Percentiles rank a stretch among this genome's conserved stretches.
Evolutionary conservation across 2,797 vertebrate genomes (phyloP).

Genomic region (Parauchenoglanis ngamensis): DNA sequence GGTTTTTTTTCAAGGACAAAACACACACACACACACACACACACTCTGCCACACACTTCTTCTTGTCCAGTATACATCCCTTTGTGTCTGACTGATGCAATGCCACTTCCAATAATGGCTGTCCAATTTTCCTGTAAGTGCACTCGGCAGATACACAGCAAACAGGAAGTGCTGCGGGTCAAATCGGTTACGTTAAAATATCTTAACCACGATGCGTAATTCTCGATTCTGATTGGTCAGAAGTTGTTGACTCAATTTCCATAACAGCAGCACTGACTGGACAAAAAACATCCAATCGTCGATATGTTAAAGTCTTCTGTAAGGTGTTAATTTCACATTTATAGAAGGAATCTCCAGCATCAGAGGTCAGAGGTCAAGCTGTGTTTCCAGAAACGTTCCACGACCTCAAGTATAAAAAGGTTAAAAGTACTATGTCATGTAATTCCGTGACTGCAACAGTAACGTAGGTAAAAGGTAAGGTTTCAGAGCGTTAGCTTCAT

Average conservation of each 20-base stretch:
- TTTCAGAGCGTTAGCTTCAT: neutral
- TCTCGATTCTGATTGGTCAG: neutral
- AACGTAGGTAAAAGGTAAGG: neutral
- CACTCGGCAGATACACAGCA: neutral
- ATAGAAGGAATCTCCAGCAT: neutral
- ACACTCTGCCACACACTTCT: neutral
- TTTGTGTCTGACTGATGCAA: neutral
- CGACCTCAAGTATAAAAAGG: neutral
- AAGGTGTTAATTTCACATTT: neutral
- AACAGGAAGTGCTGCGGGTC: constrained; percentile 16
- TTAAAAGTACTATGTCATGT: neutral
- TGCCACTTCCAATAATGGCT: neutral
- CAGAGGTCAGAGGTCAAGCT: neutral
- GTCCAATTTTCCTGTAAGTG: neutral
- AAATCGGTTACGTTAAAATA: neutral
- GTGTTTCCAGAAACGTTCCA: neutral
- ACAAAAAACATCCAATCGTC: neutral
- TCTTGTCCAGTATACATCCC: neutral
- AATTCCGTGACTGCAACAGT: neutral
- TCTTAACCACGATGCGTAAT: neutral
- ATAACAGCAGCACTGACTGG: neutral
- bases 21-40: constrained; percentile 33
- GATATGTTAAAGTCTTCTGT: neutral
- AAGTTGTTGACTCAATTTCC: neutral
- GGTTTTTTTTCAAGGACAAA: constrained; percentile 28